Evolutionary conservation across 2,113 vertebrate genomes (phyloP), one percentile per base, ranked within the genome.

Genomic region (Cyphomyrus plagiostoma): DNA sequence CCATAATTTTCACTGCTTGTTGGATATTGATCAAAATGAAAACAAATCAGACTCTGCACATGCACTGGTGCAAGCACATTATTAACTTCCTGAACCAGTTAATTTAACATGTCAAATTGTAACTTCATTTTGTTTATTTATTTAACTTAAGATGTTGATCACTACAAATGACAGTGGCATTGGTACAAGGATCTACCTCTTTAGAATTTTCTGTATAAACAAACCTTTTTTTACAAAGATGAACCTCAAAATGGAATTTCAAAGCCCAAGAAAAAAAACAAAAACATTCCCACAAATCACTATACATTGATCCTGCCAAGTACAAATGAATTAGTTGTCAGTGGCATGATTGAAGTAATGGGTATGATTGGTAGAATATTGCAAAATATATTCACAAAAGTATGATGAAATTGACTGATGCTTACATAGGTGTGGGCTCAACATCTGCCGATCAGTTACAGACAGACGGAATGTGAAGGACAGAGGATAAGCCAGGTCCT

Each of bases 11-110:
- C 45, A 46, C 45, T 48, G 45, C 82, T 45, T 21, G 39, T 48
- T 84, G 39, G 39, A 11, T 84, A 84, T 84, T 48, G 82, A 84
- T 48, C 82, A 84, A 84, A 84, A 84, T 48, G 19, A 23, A 84
- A 84, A 45, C 45, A 84, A n/a, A 45, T 46, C 82, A 48, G 42
- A 8, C 45, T 83, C 42, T 46, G 80, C 45, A 45, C 21, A 84
- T 48, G 21, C 9, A 84, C 9, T 84, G 82, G 9, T 3, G 82
- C 13, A 48, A 84, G 19, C 39, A 45, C 82, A 48, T 84, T 84
- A 84, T 84, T 84, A 84, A 84, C 82, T 84, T n/a, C 23, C 82
- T 1, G 39, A 19, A 42, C 74, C 74, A 19, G 35, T 84, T 84
- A 9, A 15, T 84, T 84, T 84, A 48, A 21, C 82, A 48, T 46